Percentiles rank a stretch among this genome's conserved stretches.
phyloP scores from a whole-genome alignment of 2,888 invertebrate genomes.

The Galeruca laticollis region DNA sequence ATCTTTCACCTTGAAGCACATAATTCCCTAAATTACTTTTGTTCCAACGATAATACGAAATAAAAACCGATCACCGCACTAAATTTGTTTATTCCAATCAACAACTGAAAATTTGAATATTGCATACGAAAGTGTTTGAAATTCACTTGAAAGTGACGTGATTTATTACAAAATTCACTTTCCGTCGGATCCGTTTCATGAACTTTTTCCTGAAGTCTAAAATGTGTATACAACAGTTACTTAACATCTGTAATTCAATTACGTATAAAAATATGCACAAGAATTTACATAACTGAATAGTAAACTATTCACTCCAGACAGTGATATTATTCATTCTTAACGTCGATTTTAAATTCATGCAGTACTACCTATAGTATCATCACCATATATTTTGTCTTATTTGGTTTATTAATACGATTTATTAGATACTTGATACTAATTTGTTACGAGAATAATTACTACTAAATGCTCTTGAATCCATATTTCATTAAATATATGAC shows the following conservation, averaged over 20 bases:
- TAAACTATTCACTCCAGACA: conserved; percentile 15
- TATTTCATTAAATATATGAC: too few species aligned
- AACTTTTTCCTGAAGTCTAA: conserved; percentile 20
- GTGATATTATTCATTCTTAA: conserved; percentile 23
- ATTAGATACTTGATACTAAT: too few species aligned
- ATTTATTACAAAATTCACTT: conserved; percentile 7
- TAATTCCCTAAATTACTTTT: too few species aligned
- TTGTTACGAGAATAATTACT: too few species aligned
- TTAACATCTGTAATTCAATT: conserved; percentile 37
- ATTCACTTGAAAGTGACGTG: neutral
- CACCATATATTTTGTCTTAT: neutral
- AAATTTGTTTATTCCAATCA: neutral
- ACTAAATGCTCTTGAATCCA: too few species aligned
- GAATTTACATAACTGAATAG: conserved; percentile 35
- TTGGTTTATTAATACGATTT: too few species aligned
- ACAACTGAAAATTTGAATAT: neutral
- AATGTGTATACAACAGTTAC: conserved; percentile 36
- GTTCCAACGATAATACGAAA: too few species aligned
- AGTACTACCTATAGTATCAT: neutral
- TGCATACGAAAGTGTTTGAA: neutral
- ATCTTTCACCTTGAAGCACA: too few species aligned
- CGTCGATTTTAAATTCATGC: neutral
- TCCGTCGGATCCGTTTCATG: conserved; percentile 26
- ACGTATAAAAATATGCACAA: conserved; percentile 36
- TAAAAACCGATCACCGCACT: too few species aligned